Evolutionary conservation across 2,797 vertebrate genomes (phyloP).

Genomic region (Myotis daubentonii): DNA sequence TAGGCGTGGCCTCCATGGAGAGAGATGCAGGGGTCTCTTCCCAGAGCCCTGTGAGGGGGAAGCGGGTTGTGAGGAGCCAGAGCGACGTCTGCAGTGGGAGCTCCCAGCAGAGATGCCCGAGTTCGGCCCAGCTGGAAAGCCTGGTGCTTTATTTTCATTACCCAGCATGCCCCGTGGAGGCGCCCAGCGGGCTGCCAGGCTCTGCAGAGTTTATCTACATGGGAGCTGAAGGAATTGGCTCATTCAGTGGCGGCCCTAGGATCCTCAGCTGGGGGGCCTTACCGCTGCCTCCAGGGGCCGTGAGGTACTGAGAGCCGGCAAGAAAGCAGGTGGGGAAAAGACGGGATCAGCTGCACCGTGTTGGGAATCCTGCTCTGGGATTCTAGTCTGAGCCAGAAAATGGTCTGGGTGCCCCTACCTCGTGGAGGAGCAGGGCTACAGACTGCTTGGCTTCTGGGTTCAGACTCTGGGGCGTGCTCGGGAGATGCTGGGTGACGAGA

Average conservation of each 20-base stretch:
- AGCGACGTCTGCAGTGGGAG: background rate
- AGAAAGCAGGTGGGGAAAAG: background rate
- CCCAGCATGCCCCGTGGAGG: background rate
- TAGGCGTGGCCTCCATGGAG: rapidly evolving
- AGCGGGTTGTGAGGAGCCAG: background rate
- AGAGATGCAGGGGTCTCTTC: rapidly evolving
- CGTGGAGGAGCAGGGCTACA: background rate
- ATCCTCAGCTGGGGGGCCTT: background rate
- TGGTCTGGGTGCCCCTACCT: background rate
- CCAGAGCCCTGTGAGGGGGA: background rate
- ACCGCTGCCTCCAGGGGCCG: background rate
- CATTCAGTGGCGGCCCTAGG: background rate
- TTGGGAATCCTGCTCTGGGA: background rate
- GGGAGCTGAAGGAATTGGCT: background rate
- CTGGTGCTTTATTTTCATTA: conserved; percentile 29
- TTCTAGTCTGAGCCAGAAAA: background rate
- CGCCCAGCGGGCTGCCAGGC: background rate
- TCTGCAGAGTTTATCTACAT: background rate
- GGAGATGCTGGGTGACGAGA: background rate
- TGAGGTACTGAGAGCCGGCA: background rate
- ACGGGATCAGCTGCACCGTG: background rate
- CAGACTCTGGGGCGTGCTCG: rapidly evolving
- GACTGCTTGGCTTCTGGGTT: background rate
- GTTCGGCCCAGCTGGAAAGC: background rate
- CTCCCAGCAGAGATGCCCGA: background rate